Base-by-base conservation (phyloP, 1,140 invertebrate genomes). In the Drosophila nebulosa region DNA sequence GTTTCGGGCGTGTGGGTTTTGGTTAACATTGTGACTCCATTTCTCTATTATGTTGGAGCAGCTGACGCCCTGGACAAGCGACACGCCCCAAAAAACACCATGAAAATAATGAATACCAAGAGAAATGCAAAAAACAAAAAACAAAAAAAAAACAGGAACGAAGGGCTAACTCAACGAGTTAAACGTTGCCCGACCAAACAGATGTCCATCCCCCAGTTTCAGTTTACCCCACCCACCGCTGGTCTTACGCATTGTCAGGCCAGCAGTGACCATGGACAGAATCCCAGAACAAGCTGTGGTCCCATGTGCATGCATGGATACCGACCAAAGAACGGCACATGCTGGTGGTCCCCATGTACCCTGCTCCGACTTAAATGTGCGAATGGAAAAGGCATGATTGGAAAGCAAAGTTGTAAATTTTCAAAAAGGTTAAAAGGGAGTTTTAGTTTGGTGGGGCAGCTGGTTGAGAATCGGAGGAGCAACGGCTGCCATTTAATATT, bases 31-130 rank as follows among this genome's bases (percentile, higher is more conserved):
- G 61, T 58, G 70, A 73, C 69, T 74, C 55, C 71, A 61, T 60
- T 60, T 74, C 66, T 69, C 65, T 60, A 76, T 59, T 75, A 66
- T 76, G 73, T 76, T 64, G 55, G 52, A 69, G 58, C 73, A 76
- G 73, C 59, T 76, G 73, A 69, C 72, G 72, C 14, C 53, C 36
- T 30, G 64, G 16, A 75, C 64, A 69, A 52, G 71, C 0, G 64
- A 75, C 46, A 50, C 55, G 46, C 26, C 36, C 59, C 22, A 76
- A 69, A 58, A 56, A 62, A 75, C 56, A 74, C 36, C 36, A 66
- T 57, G 36, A 56, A 74, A 74, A 57, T 74, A 68, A 75, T 75
- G 73, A 74, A 75, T 63, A 74, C 63, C 63, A 74, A 65, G 16
- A 46, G 16, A 46, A 21, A n/a, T n/a, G n/a, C n/a, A n/a, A n/a